Evolutionary conservation across 2,888 invertebrate species (phyloP), one percentile per base, ranked within the genome.

Genomic region (Idaea aversata): DNA sequence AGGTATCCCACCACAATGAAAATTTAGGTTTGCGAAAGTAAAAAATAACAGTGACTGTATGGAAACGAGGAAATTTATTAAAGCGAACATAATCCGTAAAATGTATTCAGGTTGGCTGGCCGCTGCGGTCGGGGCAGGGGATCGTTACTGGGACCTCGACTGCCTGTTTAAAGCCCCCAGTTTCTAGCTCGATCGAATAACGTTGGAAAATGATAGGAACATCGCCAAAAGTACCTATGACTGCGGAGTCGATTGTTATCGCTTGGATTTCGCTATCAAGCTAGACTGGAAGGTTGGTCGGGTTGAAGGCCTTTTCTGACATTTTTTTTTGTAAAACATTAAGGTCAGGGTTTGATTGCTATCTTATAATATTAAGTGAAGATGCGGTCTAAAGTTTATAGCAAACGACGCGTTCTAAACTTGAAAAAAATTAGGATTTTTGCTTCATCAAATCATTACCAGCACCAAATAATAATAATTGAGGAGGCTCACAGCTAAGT

Each of bases 11-110:
- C 58, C 60, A 63, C 66, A 65, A 74, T 73, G 75, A 75, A 75
- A 70, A 68, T 67, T 63, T 65, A 61, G 71, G 70, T 68, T 74
- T 70, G 67, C 61, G 69, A 69, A 66, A 63, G 65, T 58, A 63
- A 64, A 61, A 73, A 73, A 73, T 66, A 69, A 66, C 66, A 65
- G 67, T 70, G 75, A 77, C 65, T 71, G 67, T 67, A 72, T 72
- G 64, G 75, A 75, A 73, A 74, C 76, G 73, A 73, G 70, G 63
- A 65, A 74, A 78, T 77, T 78, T 78, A 79, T 79, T 76, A 71
- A 74, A 72, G 74, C 71, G 73, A 72, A 72, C 70, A 72, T 77
- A 78, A 79, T 77, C 73, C 73, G 70, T 73, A 72, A 66, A 72
- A 67, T 70, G 68, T 73, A 71, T 69, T 69, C 69, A 67, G 67